A percentile compares a stretch with the other conserved stretches of the same genome.
Conservation (phyloP, 2,888 invertebrate genomes). For the Acronicta alni region DNA sequence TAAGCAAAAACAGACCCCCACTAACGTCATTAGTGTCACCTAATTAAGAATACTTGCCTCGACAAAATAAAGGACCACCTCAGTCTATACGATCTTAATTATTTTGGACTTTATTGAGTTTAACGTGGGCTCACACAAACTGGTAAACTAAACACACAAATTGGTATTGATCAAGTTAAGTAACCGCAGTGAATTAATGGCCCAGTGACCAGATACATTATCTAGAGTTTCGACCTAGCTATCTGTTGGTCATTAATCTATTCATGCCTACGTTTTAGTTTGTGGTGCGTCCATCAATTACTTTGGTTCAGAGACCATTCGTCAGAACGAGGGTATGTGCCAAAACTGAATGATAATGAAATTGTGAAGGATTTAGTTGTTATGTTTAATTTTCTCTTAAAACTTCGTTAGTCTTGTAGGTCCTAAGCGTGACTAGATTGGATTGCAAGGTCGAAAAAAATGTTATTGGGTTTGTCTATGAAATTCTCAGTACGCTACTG, state of each 20-base stretch:
- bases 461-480: too few species aligned
- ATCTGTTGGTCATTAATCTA: slow-evolving; percentile 85
- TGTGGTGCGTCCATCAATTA: slow-evolving; percentile 80
- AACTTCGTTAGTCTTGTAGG: too few species aligned
- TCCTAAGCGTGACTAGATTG: too few species aligned
- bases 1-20: slow-evolving; percentile 32
- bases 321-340: slow-evolving; percentile 66
- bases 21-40: slow-evolving; percentile 43
- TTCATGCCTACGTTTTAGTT: slow-evolving; percentile 80
- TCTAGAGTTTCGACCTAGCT: slow-evolving; percentile 81
- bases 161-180: slow-evolving; percentile 83
- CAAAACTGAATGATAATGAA: slow-evolving; percentile 54
- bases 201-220: slow-evolving; percentile 85
- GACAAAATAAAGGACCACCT: slow-evolving; percentile 31
- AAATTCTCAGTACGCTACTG: too few species aligned
- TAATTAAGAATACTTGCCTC: slow-evolving; percentile 34
- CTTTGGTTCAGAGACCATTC: slow-evolving; percentile 74
- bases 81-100: slow-evolving; percentile 44
- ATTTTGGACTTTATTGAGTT: slow-evolving; percentile 59
- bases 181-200: slow-evolving; percentile 84
- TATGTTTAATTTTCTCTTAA: slow-evolving; percentile 18
- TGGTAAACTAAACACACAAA: slow-evolving; percentile 65
- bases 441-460: too few species aligned
- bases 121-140: slow-evolving; percentile 42
- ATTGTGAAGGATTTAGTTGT: slow-evolving; percentile 39